Evolutionary conservation across 2,888 invertebrate genomes (phyloP).

Genomic region (Thumatha senex): DNA sequence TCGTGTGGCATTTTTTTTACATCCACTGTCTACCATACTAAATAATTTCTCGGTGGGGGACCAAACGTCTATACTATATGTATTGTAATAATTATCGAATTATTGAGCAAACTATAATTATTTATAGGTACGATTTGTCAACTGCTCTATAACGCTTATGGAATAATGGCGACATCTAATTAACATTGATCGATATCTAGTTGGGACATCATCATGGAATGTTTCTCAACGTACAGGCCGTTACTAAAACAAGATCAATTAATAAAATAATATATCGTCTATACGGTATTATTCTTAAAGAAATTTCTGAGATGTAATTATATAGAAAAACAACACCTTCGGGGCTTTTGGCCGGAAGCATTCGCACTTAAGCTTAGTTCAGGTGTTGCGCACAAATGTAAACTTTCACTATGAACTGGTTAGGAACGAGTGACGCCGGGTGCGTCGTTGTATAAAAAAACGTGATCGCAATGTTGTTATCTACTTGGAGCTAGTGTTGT

Average conservation of each 20-base stretch:
- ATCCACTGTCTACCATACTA: too few relatives aligned
- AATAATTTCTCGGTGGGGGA: too few relatives aligned
- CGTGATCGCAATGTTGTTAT: slow-evolving; percentile 38
- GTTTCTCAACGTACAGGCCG: slow-evolving; percentile 22
- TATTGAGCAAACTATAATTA: background rate
- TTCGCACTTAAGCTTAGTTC: slow-evolving; percentile 48
- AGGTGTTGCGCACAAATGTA: slow-evolving; percentile 61
- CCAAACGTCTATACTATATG: too few relatives aligned
- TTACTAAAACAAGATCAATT: slow-evolving; percentile 31
- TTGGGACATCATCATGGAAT: slow-evolving; percentile 17
- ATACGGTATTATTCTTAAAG: slow-evolving; percentile 39
- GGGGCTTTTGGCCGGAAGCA: slow-evolving; percentile 64
- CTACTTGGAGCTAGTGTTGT: slow-evolving; percentile 14
- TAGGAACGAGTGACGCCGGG: slow-evolving; percentile 47
- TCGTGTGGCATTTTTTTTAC: too few relatives aligned
- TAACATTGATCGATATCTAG: background rate
- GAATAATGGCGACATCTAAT: slow-evolving; percentile 1
- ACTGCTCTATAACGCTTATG: background rate
- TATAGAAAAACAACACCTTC: slow-evolving; percentile 60
- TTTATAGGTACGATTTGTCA: background rate
- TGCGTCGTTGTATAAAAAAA: slow-evolving; percentile 47
- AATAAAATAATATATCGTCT: slow-evolving; percentile 32
- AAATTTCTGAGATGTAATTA: slow-evolving; percentile 52
- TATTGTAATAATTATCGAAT: too few relatives aligned
- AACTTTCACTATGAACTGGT: slow-evolving; percentile 75